Conservation (phyloP, 2,888 invertebrate species). For the Eupithecia exiguata region DNA sequence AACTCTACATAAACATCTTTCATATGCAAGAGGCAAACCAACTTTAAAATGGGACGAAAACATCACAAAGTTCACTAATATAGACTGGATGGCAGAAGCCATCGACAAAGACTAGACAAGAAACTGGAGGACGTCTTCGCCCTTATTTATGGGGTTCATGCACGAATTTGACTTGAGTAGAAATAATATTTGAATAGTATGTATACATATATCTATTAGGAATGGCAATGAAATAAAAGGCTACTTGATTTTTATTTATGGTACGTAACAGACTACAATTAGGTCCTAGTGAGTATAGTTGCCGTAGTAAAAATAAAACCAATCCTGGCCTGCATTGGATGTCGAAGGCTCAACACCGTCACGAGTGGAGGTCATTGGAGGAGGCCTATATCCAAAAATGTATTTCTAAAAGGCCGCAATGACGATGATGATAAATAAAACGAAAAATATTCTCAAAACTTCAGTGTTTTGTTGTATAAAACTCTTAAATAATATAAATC, state of each 20-base stretch:
- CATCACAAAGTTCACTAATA: too few species aligned
- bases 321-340: not conserved
- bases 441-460: slow-evolving; percentile 23
- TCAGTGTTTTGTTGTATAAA: slow-evolving; percentile 42
- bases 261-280: not conserved
- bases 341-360: not conserved
- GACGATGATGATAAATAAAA: not conserved
- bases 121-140: too few species aligned
- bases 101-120: too few species aligned
- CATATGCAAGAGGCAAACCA: not conserved
- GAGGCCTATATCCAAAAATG: not conserved
- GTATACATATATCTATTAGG: too few species aligned
- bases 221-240: too few species aligned
- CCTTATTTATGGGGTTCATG: too few species aligned
- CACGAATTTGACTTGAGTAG: too few species aligned
- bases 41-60: too few species aligned
- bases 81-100: too few species aligned
- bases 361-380: not conserved
- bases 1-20: not conserved
- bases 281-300: not conserved
- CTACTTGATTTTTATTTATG: too few species aligned
- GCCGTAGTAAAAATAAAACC: not conserved
- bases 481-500: slow-evolving; percentile 64
- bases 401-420: not conserved
- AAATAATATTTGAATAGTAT: too few species aligned